These are phyloP conservation scores for Drosophila colorata DNA, from an alignment of 2,888 invertebrate genomes.

Conservation along the genomic window DNA sequence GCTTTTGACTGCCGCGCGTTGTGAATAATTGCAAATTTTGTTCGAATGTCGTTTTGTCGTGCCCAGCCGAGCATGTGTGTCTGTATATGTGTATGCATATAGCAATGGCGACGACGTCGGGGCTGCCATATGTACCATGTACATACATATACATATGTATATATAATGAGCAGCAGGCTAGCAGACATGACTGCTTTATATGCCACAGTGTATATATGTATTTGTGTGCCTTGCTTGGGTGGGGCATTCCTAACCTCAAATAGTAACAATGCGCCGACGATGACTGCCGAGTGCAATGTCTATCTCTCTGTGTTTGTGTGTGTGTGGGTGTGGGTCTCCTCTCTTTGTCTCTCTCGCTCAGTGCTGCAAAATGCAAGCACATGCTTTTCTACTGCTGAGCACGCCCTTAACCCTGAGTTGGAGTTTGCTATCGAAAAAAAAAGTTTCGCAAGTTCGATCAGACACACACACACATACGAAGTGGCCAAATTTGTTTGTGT, in stretches of 20 bases:
- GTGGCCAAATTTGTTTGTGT: slow-evolving; percentile 39
- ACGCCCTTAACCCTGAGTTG: slow-evolving; percentile 71
- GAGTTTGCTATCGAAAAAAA: slow-evolving; percentile 40
- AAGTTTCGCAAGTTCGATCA: slow-evolving; percentile 47
- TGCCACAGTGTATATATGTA: slow-evolving; percentile 22
- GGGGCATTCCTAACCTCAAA: slow-evolving; percentile 82
- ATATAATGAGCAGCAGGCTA: slow-evolving; percentile 57
- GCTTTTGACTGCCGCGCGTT: slow-evolving; percentile 71
- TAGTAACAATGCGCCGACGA: slow-evolving; percentile 58
- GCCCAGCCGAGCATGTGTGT: slow-evolving; percentile 56
- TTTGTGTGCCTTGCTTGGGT: slow-evolving; percentile 72
- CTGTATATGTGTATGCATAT: slow-evolving; percentile 40
- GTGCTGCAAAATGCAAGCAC: slow-evolving; percentile 62
- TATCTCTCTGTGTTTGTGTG: slow-evolving; percentile 34
- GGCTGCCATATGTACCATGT: slow-evolving; percentile 42
- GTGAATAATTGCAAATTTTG: slow-evolving; percentile 81
- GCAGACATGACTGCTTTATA: slow-evolving; percentile 67
- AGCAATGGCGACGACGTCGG: slow-evolving; percentile 49
- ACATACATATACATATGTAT: slow-evolving; percentile 31
- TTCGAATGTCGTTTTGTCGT: slow-evolving; percentile 69
- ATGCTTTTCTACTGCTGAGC: slow-evolving; percentile 62
- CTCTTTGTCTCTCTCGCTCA: slow-evolving; percentile 9
- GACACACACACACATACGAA: slow-evolving; percentile 31
- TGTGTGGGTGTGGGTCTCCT: slow-evolving; percentile 26
- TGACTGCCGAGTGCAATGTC: slow-evolving; percentile 60